Evolutionary conservation across 2,113 vertebrate genomes (phyloP).

Genomic region (Nibea albiflora): DNA sequence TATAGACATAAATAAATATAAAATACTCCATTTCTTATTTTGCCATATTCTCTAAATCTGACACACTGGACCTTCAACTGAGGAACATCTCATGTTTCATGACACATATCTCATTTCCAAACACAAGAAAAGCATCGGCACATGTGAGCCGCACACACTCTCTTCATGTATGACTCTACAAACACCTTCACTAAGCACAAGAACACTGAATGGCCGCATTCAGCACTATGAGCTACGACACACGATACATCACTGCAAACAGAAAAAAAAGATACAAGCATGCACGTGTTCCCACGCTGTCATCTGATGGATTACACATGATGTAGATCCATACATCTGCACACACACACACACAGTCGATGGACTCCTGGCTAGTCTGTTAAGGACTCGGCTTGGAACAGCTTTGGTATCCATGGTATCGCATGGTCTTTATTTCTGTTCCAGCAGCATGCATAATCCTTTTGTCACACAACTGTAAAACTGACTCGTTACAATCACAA

Average conservation of each 20-base stretch:
- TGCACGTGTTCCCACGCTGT: slow-evolving; percentile 25
- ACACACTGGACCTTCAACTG: no score
- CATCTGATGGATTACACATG: background rate
- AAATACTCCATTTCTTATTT: no score
- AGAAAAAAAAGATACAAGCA: slow-evolving; percentile 50
- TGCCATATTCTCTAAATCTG: no score
- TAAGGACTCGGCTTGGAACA: slow-evolving; percentile 19
- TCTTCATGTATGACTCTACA: background rate
- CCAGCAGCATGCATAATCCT: slow-evolving; percentile 45
- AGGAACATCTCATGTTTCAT: background rate
- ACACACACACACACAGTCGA: background rate
- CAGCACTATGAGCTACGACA: slow-evolving; percentile 10
- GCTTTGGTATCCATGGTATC: background rate
- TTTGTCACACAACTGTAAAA: slow-evolving; percentile 9
- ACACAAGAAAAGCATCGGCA: background rate
- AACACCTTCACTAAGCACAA: slow-evolving; percentile 22
- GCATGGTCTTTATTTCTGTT: slow-evolving; percentile 5
- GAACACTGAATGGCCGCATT: background rate
- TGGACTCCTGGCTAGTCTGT: background rate
- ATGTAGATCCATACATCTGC: slow-evolving; percentile 28
- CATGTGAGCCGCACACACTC: background rate
- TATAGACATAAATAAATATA: no score
- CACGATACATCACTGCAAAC: slow-evolving; percentile 41
- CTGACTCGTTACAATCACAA: background rate
- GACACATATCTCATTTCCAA: background rate